These are phyloP conservation scores for Oxytorus armatus DNA, from an alignment of 2,888 invertebrate genomes.

Conservation along the genomic window DNA sequence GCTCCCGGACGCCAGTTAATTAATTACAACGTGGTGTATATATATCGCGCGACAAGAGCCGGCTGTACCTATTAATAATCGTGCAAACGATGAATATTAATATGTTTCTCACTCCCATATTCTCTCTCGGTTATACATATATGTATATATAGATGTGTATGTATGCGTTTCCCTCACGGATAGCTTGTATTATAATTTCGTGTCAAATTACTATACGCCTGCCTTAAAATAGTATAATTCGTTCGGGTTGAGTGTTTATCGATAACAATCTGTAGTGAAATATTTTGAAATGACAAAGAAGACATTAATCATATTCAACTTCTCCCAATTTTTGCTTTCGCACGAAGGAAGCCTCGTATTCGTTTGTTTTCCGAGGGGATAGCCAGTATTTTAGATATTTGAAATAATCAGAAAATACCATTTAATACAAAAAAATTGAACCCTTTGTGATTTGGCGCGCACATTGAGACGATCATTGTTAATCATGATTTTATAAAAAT, in stretches of 20 bases:
- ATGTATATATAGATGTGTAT: neutral
- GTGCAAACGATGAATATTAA: constrained; percentile 63
- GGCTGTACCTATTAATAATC: constrained; percentile 64
- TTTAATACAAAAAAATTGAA: neutral
- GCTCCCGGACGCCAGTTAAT: constrained; percentile 57
- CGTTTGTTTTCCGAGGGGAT: neutral
- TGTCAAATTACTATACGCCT: constrained; percentile 18
- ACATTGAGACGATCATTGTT: too few species aligned
- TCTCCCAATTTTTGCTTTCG: neutral
- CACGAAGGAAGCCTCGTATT: neutral
- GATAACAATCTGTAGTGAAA: constrained; percentile 1
- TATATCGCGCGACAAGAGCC: constrained; percentile 59
- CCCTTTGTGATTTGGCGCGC: too few species aligned
- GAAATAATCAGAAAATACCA: neutral
- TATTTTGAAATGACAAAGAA: neutral
- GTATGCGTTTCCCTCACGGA: constrained; percentile 2
- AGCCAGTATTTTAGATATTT: too few species aligned
- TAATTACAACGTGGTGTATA: constrained; percentile 52
- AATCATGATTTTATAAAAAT: too few species aligned
- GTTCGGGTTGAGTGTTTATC: neutral
- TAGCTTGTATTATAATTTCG: constrained; percentile 40
- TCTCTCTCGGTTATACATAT: constrained; percentile 4
- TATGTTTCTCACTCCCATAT: constrained; percentile 29
- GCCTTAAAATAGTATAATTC: constrained; percentile 6
- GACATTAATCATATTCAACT: neutral